phyloP scores from a whole-genome alignment of 2,888 invertebrate species.

The Rhimphoctona megacephalus region DNA sequence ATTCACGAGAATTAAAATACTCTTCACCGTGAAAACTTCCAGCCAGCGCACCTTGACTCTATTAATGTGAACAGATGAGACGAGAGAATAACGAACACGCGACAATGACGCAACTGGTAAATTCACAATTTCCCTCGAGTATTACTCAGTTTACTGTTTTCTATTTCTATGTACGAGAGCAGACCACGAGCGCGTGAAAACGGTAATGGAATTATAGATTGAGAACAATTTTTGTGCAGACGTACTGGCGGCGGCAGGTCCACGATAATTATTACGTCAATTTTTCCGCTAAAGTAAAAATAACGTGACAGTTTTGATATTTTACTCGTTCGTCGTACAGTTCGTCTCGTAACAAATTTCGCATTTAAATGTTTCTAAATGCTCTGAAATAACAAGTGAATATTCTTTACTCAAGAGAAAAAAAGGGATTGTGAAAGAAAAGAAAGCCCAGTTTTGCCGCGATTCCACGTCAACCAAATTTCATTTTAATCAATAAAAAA shows the following conservation, averaged over 20 bases:
- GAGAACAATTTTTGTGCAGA: not conserved
- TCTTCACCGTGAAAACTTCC: constrained; percentile 20
- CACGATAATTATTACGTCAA: not conserved
- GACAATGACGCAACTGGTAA: constrained; percentile 25
- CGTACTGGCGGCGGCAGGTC: not conserved
- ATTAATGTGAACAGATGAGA: constrained; percentile 15
- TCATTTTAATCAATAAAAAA: too few relatives aligned
- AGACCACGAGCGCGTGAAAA: not conserved
- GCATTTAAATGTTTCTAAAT: not conserved
- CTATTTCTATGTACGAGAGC: not conserved
- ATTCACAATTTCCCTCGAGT: not conserved
- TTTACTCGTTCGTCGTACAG: not conserved
- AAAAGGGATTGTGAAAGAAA: not conserved
- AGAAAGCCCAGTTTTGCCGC: too few relatives aligned
- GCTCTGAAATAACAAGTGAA: not conserved
- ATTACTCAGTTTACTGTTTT: not conserved
- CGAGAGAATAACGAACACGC: constrained; percentile 9
- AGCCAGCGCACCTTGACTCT: not conserved
- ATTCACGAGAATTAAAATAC: not conserved
- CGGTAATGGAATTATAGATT: constrained; percentile 6
- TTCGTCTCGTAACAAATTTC: not conserved
- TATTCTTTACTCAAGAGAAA: not conserved
- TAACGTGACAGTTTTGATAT: not conserved
- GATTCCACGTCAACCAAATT: too few relatives aligned
- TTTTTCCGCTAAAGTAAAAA: not conserved